Evolutionary conservation across 2,797 vertebrate genomes (phyloP), one percentile per base, ranked within the genome.

Genomic region (Platalea minor): DNA sequence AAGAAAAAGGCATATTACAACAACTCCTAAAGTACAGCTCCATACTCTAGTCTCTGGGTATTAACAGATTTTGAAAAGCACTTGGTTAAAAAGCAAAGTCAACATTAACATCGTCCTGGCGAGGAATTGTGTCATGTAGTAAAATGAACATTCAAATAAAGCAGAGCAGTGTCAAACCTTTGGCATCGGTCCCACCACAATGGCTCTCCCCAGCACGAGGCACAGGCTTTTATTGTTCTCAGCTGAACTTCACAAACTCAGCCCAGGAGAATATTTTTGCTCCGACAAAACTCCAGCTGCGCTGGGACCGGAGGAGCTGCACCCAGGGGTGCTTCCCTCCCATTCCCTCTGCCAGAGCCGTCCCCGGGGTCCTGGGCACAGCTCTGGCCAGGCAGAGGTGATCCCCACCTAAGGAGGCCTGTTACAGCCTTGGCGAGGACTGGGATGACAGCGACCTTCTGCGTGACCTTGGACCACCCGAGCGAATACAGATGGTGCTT

Each of bases 1-100:
- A 97, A 95, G 91, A 97, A 98, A 97, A 98, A 97, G 96, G 97
- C 92, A 23, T 96, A 96, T 94, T 91, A 96, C 96, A 97, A 85
- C 54, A 53, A 73, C 90, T 95, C 89, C 95, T 94, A 81, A 95
- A 94, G 96, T 90, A 96, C 91, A 94, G 80, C 95, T 95, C 93
- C 96, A 91, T 89, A 87, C 95, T 95, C 96, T 73, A 73, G 88
- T 85, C 85, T 95, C 96, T 82, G 96, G 95, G 74, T 91, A 24
- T 63, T 54, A 88, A 79, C 82, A 74, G 68, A 31, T 83, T 93
- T 75, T 87, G 85, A 95, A 96, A 97, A 97, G 97, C 96, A 93
- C 87, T 97, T 96, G 96, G 96, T 97, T 97, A 91, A 94, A 97
- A 97, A 97, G 97, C 97, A 37, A 93, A 95, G 94, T 95, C 20